A percentile compares a stretch with the other conserved stretches of the same genome.
Evolutionary conservation across 64 coral and sea anemone genomes (phyloP).

Genomic region (Stylophora pistillata): DNA sequence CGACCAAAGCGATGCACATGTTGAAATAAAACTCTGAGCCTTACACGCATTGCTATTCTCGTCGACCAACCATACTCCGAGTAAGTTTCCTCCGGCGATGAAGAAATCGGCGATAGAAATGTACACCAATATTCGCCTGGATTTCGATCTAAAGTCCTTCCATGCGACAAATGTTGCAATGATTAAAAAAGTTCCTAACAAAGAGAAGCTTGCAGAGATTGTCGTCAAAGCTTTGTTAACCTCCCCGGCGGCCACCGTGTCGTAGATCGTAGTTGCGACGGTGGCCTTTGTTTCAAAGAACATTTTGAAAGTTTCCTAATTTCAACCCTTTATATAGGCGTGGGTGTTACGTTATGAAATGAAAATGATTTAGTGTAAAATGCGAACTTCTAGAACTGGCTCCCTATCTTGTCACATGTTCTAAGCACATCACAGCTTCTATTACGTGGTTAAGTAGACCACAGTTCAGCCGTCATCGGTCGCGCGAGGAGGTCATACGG

Average conservation of each 20-base stretch:
- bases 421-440: too few species aligned
- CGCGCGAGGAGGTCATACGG: too few species aligned
- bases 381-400: too few species aligned
- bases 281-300: too few species aligned
- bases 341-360: too few species aligned
- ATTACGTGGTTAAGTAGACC: too few species aligned
- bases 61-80: neutral
- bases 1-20: slow-evolving; percentile 76
- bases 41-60: slow-evolving; percentile 14
- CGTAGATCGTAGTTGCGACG: too few species aligned
- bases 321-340: too few species aligned
- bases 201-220: slow-evolving; percentile 55
- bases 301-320: too few species aligned
- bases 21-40: slow-evolving; percentile 80
- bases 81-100: slow-evolving; percentile 54
- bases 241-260: neutral
- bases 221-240: slow-evolving; percentile 36
- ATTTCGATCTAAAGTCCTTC: slow-evolving; percentile 74
- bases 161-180: slow-evolving; percentile 77
- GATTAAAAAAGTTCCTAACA: slow-evolving; percentile 69
- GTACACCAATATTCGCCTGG: slow-evolving; percentile 76
- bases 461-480: too few species aligned
- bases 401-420: too few species aligned
- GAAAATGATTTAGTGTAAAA: too few species aligned
- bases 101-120: slow-evolving; percentile 94